Conservation (phyloP, 2,888 invertebrate genomes). For the Acleris sparsana region DNA sequence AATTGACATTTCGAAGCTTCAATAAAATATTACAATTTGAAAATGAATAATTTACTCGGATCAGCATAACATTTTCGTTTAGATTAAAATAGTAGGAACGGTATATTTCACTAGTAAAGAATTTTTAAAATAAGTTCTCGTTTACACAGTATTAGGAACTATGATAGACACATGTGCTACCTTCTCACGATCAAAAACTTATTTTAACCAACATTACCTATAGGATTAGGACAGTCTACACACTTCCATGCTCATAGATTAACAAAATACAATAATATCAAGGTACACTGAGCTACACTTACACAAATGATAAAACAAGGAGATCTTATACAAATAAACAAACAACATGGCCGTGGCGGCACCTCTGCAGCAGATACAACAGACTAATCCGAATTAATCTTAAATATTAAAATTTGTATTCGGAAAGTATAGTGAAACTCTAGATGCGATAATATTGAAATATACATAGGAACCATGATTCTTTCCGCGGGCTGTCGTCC, state of each 20-base stretch:
- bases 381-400: slow-evolving; percentile 83
- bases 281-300: slow-evolving; percentile 54
- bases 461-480: slow-evolving; percentile 85
- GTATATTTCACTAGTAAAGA: slow-evolving; percentile 82
- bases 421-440: slow-evolving; percentile 84
- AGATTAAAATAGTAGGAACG: slow-evolving; percentile 82
- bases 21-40: slow-evolving; percentile 47
- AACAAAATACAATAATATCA: slow-evolving; percentile 64
- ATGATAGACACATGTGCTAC: slow-evolving; percentile 81
- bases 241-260: slow-evolving; percentile 55
- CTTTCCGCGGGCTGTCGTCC: slow-evolving; percentile 76
- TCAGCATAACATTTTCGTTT: slow-evolving; percentile 60
- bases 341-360: slow-evolving; percentile 80
- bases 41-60: slow-evolving; percentile 35
- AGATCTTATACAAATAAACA: slow-evolving; percentile 67
- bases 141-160: slow-evolving; percentile 83
- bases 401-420: slow-evolving; percentile 84
- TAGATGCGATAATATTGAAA: slow-evolving; percentile 84
- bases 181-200: slow-evolving; percentile 75
- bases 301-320: slow-evolving; percentile 49
- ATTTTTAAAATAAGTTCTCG: slow-evolving; percentile 80
- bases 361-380: slow-evolving; percentile 78
- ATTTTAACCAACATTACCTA: slow-evolving; percentile 72
- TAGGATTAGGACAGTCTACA: slow-evolving; percentile 49
- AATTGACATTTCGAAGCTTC: slow-evolving; percentile 46